phyloP scores from a whole-genome alignment of 2,888 invertebrate genomes.

The Diogma glabrata region DNA sequence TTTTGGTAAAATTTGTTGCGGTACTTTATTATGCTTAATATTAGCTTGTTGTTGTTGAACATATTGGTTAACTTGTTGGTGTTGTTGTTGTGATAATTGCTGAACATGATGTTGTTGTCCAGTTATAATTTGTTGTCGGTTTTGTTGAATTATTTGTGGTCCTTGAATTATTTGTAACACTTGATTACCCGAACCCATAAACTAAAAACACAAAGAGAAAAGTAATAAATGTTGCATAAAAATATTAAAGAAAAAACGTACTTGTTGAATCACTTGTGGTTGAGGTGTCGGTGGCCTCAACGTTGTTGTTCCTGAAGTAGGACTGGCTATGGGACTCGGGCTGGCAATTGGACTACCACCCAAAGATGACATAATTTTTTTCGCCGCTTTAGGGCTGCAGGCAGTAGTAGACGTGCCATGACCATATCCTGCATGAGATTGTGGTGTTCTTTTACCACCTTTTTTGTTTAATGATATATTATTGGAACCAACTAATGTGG shows the following conservation, averaged over 20 bases:
- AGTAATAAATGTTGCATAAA: slow-evolving; percentile 23
- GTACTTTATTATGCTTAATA: slow-evolving; percentile 36
- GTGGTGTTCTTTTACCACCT: slow-evolving; percentile 28
- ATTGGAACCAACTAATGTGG: slow-evolving; percentile 38
- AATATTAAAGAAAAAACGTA: slow-evolving; percentile 20
- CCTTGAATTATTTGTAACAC: slow-evolving; percentile 24
- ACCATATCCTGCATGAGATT: slow-evolving; percentile 31
- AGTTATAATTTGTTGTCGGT: slow-evolving; percentile 13
- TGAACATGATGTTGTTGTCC: slow-evolving; percentile 24
- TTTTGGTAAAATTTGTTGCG: slow-evolving; percentile 51
- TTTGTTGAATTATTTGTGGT: slow-evolving; percentile 21
- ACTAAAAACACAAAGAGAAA: slow-evolving; percentile 7
- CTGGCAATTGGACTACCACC: slow-evolving; percentile 35
- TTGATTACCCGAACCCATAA: slow-evolving; percentile 23
- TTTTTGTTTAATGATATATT: slow-evolving; percentile 38
- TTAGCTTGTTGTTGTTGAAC: slow-evolving; percentile 26
- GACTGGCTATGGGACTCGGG: slow-evolving; percentile 37
- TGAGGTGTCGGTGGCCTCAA: slow-evolving; percentile 36
- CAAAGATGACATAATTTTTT: slow-evolving; percentile 32
- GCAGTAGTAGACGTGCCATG: slow-evolving; percentile 36
- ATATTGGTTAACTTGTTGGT: slow-evolving; percentile 16
- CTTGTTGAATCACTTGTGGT: slow-evolving; percentile 16
- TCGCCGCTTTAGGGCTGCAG: slow-evolving; percentile 37
- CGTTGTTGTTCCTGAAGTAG: slow-evolving; percentile 27
- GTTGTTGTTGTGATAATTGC: slow-evolving; percentile 27